Evolutionary conservation across 1,140 invertebrate genomes (phyloP), one percentile per base, ranked within the genome.

Genomic region (Telenomus remus): DNA sequence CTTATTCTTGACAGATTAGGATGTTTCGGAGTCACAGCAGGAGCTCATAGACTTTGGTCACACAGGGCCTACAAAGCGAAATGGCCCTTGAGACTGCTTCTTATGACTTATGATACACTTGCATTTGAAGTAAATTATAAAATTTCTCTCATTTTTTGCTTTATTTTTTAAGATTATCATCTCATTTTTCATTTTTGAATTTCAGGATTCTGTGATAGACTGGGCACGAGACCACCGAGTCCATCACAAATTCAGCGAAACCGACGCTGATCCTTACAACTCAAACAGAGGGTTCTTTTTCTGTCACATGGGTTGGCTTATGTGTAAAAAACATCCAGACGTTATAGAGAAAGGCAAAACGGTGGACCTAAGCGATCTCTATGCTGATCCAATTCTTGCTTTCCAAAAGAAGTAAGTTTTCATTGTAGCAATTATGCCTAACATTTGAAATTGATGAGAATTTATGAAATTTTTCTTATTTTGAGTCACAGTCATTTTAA

Each of bases 221-320:
- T 99, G 97, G 97, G 91, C 93, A 0, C 90, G 97, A 53, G 97
- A 99, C 86, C 97, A 99, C 88, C 91, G 97, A 69, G 94, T 98
- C 69, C 97, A 99, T 85, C 97, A 99, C 89, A 98, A 98, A 84
- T 98, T 93, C 88, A 95, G 93, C 1, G 97, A 98, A 86, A 98
- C 97, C 0, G 92, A 98, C 85, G 97, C 97, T 4, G 97, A 99
- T 89, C 97, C 97, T 0, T 96, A 98, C 81, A 98, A 98, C 85
- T 95, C 96, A 1, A 96, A 91, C 4, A 90, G 97, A n/a, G 97
- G 97, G 1, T 98, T 99, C 87, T 98, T 99, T 90, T 99, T 98
- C 87, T 91, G 97, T 0, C 97, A 99, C 82, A 91, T 98, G 53
- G 97, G 97, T 5, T 99, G 97, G 97, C 88, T 99, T 44, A 84